Base-by-base conservation (phyloP, 2,888 invertebrate genomes). In the Bellardia bayeri region DNA sequence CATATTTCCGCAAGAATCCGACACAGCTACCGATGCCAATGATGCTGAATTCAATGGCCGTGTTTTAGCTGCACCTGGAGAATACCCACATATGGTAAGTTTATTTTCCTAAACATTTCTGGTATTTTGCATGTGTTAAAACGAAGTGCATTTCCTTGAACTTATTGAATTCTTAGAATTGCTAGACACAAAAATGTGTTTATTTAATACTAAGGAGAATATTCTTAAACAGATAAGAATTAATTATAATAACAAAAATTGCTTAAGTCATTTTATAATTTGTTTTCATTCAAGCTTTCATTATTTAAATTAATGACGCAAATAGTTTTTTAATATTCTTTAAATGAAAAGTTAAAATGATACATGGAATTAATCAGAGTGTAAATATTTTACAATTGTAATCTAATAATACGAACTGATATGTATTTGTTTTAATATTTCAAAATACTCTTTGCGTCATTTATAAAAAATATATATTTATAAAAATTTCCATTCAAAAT, bases 71-170 rank as follows among this genome's bases (percentile, higher is more conserved):
- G 85, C 89, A 33, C 92, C 93, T 8, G 93, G 93, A 40, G 90
- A 93, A 90, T 93, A 92, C 89, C 94, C 93, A 0, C 93, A 93
- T 82, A 93, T 93, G 93, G 93, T 93, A 90, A 33, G 88, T 68
- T 37, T 14, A 13, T 33, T 42, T 0, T n/a, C 45, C 13, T 42
- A n/a, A 2, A 56, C 33, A 61, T 61, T 61, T 13, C 8, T 11
- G 33, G n/a, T 54, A 37, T 69, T 56, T 8, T 42, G n/a, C 45
- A 71, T 37, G 9, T 6, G 2, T 14, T n/a, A 4, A 51, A 66
- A 64, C 16, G 7, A 40, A 51, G 54, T 1, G 2, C 13, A 30
- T 66, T 75, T n/a, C 63, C 63, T 75, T 75, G 75, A 75, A 75
- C 75, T 75, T 75, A 49, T 33, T 45, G 7, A 42, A 14, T 58